Evolutionary conservation across 2,113 vertebrate genomes (phyloP), one percentile per base, ranked within the genome.

Genomic region (Vulpes lagopus): DNA sequence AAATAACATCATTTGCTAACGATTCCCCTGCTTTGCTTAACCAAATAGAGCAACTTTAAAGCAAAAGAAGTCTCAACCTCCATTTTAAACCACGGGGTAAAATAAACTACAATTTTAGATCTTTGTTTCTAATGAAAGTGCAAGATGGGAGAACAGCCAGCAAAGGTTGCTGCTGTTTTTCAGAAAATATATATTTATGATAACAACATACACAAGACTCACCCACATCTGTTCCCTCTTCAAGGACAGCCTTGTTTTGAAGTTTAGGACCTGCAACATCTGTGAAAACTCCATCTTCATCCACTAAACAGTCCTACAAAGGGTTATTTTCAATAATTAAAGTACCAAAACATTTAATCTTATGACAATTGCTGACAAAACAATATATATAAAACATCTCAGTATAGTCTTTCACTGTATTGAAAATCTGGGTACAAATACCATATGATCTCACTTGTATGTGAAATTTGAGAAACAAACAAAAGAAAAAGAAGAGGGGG

Each of bases 231-330:
- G 99, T 99, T 62, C 99, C 99, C 82, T 99, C 99, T 7, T 93
- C 98, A 97, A 99, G 99, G 27, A 99, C 99, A 88, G 98, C 97
- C 97, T 99, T 99, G 60, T 98, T 98, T 83, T 99, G 98, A 16
- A 99, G 99, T 67, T 99, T 99, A 60, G 99, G 97, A 81, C 99
- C 99, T 8, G 99, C 99, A 57, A 97, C 98, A 64, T 99, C 99
- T 0, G 99, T 99, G 97, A 99, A 99, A 95, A 78, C 95, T 0
- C 99, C 99, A 1, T 98, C 98, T 98, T 99, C 99, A 95, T 99
- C 99, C 97, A 99, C 99, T 89, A 99, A 98, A 81, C 99, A 99
- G 90, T 99, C 99, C 99, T 99, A 76, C 53, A 97, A 98, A 94
- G 19, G 64, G 1, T 94, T 23, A 12, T 81, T 79, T 89, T 22